Conservation (phyloP, 2,888 invertebrate genomes). For the Orchesellides sinensis region DNA sequence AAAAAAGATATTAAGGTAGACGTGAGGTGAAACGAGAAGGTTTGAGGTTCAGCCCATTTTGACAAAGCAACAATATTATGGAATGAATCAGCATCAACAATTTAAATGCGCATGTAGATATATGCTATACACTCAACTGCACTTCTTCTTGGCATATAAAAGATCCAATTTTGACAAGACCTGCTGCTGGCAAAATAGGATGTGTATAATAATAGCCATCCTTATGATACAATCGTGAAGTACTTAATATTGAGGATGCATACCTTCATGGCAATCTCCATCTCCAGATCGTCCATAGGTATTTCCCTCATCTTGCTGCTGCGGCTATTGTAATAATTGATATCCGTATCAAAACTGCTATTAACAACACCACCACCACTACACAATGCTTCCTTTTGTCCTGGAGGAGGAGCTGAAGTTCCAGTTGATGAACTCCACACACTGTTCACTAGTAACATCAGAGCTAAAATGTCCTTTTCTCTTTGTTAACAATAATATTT, state of each 20-base stretch:
- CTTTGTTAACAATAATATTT: too few species aligned
- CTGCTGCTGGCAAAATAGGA: background rate
- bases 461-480: background rate
- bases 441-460: conserved; percentile 39
- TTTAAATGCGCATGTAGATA: background rate
- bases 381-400: background rate
- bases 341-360: background rate
- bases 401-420: conserved; percentile 1
- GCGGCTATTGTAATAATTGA: background rate
- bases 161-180: background rate
- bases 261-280: conserved; percentile 65
- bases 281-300: conserved; percentile 64
- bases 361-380: conserved; percentile 11
- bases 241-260: background rate
- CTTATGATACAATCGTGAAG: background rate
- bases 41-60: too few species aligned
- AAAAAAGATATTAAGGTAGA: background rate
- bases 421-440: conserved; percentile 1
- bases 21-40: too few species aligned
- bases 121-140: background rate
- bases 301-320: conserved; percentile 52
- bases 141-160: background rate
- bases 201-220: background rate
- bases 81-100: background rate
- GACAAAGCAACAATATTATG: too few species aligned